Evolutionary conservation across 2,113 vertebrate species (phyloP).

Genomic region (Syngnathus floridae): DNA sequence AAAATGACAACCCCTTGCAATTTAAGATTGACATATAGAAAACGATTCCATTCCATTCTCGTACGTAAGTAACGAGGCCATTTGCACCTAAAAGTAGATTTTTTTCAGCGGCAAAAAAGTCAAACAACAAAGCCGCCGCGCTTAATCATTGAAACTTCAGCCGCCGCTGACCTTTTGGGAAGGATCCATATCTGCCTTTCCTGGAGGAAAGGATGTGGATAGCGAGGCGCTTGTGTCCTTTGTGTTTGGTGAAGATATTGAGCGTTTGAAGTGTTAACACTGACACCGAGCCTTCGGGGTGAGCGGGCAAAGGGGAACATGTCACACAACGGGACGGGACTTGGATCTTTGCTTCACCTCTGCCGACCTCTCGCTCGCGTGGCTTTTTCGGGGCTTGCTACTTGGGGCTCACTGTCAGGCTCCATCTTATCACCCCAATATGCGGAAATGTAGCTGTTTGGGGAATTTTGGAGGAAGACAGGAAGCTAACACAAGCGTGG

Average conservation of each 20-base stretch:
- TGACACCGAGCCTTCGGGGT: constrained; percentile 73
- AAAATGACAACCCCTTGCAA: constrained; percentile 21
- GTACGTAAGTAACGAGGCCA: constrained; percentile 41
- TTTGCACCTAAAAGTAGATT: constrained; percentile 62
- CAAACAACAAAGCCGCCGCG: constrained; percentile 65
- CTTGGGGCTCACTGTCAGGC: constrained; percentile 62
- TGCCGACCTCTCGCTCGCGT: constrained; percentile 66
- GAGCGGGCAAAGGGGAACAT: constrained; percentile 62
- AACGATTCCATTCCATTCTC: constrained; percentile 32
- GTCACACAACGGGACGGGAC: constrained; percentile 73
- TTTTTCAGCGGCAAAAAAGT: constrained; percentile 60
- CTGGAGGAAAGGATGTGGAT: constrained; percentile 69
- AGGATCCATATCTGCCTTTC: constrained; percentile 72
- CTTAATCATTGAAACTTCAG: constrained; percentile 73
- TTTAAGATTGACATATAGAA: constrained; percentile 57
- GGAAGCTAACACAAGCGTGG: no score
- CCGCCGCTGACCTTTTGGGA: constrained; percentile 72
- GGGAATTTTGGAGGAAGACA: no score
- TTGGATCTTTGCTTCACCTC: constrained; percentile 72
- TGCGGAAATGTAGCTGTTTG: no score
- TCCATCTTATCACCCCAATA: constrained; percentile 34
- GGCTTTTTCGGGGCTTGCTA: constrained; percentile 68
- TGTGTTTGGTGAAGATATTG: constrained; percentile 75
- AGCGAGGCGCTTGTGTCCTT: constrained; percentile 72
- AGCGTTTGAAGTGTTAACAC: constrained; percentile 79